Percentiles rank a stretch among this genome's conserved stretches.
Conservation (phyloP, 2,797 vertebrate genomes). For the Coilia nasus region DNA sequence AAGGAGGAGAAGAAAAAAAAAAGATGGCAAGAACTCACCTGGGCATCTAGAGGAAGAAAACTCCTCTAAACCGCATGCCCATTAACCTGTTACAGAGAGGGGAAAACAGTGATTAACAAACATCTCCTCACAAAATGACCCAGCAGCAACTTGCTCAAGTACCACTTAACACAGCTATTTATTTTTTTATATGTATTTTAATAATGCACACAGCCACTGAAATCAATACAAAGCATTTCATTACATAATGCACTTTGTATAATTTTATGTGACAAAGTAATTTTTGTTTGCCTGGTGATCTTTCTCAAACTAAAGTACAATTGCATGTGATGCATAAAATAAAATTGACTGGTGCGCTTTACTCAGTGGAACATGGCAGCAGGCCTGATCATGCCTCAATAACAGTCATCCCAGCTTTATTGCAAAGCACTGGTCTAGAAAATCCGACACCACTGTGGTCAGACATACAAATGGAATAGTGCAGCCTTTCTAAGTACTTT, state of each 20-base stretch:
- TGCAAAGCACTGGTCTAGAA: background rate
- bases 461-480: background rate
- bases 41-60: background rate
- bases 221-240: too few species aligned
- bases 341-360: too few species aligned
- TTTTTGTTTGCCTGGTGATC: too few species aligned
- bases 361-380: too few species aligned
- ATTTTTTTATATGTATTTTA: too few species aligned
- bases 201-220: too few species aligned
- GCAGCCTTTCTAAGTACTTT: background rate
- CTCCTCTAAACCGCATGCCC: background rate
- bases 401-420: background rate
- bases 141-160: background rate
- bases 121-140: background rate
- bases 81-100: constrained; percentile 8
- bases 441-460: background rate
- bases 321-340: too few species aligned
- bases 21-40: background rate
- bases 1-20: background rate
- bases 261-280: too few species aligned
- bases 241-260: too few species aligned
- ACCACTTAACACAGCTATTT: background rate
- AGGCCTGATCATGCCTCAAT: too few species aligned
- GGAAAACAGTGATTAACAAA: background rate
- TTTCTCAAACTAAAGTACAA: too few species aligned